phyloP scores from a whole-genome alignment of 2,113 vertebrate genomes.

The Thalassarche chlororhynchos region DNA sequence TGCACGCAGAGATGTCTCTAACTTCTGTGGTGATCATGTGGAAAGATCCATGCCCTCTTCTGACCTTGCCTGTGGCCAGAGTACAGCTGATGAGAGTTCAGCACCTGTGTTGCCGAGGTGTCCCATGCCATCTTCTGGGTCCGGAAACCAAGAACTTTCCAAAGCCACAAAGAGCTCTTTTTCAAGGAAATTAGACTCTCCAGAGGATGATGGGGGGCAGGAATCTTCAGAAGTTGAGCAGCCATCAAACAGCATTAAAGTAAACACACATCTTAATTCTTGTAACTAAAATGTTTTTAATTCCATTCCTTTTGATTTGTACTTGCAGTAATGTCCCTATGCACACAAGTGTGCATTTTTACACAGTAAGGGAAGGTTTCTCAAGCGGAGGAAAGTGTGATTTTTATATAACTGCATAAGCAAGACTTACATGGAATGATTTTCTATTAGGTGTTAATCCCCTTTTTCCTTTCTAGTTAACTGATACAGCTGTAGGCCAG shows the following conservation, averaged over 20 bases:
- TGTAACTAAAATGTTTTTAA: not conserved
- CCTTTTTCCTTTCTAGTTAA: not conserved
- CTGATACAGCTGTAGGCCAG: not conserved
- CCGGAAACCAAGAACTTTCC: not conserved
- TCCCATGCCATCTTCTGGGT: not conserved
- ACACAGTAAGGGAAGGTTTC: not conserved
- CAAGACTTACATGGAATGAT: not conserved
- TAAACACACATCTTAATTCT: not conserved
- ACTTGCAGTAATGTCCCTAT: not conserved
- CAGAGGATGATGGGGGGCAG: not conserved
- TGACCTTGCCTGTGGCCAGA: not conserved
- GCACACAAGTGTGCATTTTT: not conserved
- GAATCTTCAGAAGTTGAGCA: not conserved
- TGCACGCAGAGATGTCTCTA: not conserved
- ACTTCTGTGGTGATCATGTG: not conserved
- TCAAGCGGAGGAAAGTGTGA: not conserved
- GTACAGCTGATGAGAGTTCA: not conserved
- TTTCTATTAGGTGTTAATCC: not conserved
- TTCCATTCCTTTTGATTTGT: not conserved
- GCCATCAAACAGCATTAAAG: not conserved
- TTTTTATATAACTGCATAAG: not conserved
- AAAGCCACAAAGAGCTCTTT: not conserved
- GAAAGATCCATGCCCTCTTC: not conserved
- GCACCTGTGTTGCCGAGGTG: fast-evolving
- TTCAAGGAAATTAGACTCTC: not conserved